Base-by-base conservation (phyloP, 2,797 vertebrate genomes). In the Macrochelys suwanniensis region DNA sequence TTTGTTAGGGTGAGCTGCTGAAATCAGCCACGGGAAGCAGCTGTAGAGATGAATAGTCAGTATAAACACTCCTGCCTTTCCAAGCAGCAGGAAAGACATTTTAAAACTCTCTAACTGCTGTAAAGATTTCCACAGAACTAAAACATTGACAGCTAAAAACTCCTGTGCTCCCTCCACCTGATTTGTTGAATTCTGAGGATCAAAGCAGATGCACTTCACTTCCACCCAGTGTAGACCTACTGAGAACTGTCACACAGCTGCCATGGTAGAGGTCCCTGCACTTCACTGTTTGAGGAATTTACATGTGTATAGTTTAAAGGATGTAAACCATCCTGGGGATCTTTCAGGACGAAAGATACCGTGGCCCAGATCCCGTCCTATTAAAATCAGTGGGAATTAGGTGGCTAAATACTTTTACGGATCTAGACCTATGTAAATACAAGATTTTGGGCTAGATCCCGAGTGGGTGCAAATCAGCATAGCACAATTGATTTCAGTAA, bases 271-370 rank as follows among this genome's bases (percentile, higher is more conserved):
- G 94, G 8, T 59, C 23, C 0, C 42, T 80, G 61, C 87, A 28
- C 59, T 84, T 71, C 17, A 84, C 84, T 0, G 0, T 65, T 33
- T 65, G 37, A 33, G 84, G 54, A 93, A 94, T 51, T 33, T 74
- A 47, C n/a, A 85, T 84, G 80, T 87, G 31, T 17, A 3, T 45
- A 87, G 84, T 42, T 82, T 85, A 59, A 82, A 95, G 80, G 65
- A 45, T 78, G 93, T 83, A 87, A 90, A 94, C 92, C 65, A 71
- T 45, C 42, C 31, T 85, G 13, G 33, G 83, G 51, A 3, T 45
- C 57, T 54, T 4, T 0, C 0, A 49, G 23, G n/a, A 37, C 0
- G 0, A 79, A 84, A 87, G 82, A 19, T 89, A 71, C 6, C 42
- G 49, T 51, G 31, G 31, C 33, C 59, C 59, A n/a, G 59, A 65